phyloP scores from a whole-genome alignment of 2,113 vertebrate genomes.

The Calyptomena viridis region DNA sequence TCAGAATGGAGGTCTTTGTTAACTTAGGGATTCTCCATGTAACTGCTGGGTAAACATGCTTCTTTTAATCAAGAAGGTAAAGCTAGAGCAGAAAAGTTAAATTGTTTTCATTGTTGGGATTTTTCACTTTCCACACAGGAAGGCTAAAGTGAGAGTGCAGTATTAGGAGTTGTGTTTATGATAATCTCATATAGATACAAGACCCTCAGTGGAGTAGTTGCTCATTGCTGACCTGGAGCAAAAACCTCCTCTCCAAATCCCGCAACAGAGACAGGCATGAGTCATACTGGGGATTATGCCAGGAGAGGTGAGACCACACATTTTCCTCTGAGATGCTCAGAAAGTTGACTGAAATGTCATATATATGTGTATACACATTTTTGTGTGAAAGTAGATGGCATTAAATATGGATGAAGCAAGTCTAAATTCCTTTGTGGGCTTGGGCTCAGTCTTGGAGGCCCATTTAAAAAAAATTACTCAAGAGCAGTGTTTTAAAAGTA shows the following conservation, averaged over 20 bases:
- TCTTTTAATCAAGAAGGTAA: neutral
- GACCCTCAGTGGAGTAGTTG: neutral
- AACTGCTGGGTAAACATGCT: neutral
- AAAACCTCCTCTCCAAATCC: accelerated
- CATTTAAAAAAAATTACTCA: neutral
- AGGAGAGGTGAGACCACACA: neutral
- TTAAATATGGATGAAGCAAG: neutral
- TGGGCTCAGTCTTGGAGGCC: neutral
- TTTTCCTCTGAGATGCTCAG: neutral
- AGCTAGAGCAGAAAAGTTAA: neutral
- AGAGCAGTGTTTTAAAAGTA: neutral
- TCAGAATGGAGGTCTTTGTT: neutral
- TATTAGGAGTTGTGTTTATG: neutral
- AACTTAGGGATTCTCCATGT: neutral
- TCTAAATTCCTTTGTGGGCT: neutral
- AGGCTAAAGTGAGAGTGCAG: neutral
- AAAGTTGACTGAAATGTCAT: neutral
- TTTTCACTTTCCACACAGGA: conserved; percentile 14
- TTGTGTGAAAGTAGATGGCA: neutral
- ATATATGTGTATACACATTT: neutral
- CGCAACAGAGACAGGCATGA: accelerated
- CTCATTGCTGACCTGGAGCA: neutral
- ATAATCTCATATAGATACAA: neutral
- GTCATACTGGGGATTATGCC: neutral
- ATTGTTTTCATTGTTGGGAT: neutral